Evolutionary conservation across 2,113 vertebrate species (phyloP).

Genomic region (Platichthys stellatus): DNA sequence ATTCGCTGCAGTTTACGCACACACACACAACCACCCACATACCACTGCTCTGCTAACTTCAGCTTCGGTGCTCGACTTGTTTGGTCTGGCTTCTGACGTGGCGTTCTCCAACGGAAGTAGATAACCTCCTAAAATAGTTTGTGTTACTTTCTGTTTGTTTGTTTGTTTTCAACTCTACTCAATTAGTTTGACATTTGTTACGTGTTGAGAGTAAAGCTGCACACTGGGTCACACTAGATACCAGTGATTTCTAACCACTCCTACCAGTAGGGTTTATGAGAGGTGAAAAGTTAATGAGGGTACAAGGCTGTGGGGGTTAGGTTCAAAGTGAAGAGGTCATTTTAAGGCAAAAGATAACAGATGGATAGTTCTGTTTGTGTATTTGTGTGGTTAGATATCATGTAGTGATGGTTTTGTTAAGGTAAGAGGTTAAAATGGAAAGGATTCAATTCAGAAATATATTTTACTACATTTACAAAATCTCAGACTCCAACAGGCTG

Average conservation of each 20-base stretch:
- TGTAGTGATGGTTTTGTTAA: too few relatives aligned
- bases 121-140: background rate
- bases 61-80: conserved; percentile 54
- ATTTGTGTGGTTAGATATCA: background rate
- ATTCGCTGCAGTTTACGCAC: background rate
- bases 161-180: background rate
- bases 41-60: background rate
- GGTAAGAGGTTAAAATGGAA: too few relatives aligned
- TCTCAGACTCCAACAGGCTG: too few relatives aligned
- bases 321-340: conserved; percentile 20
- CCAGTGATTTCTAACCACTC: too few relatives aligned
- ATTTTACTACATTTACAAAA: background rate
- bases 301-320: background rate
- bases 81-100: conserved; percentile 86
- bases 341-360: background rate
- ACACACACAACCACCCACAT: background rate
- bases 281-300: conserved; percentile 2
- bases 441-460: too few relatives aligned
- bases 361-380: background rate
- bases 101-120: conserved; percentile 79
- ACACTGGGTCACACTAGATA: too few relatives aligned
- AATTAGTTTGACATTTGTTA: background rate
- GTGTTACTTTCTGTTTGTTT: background rate
- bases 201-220: background rate
- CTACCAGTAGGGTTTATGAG: background rate